Base-by-base conservation (phyloP, 2,888 invertebrate genomes). In the Phaedon cochleariae region DNA sequence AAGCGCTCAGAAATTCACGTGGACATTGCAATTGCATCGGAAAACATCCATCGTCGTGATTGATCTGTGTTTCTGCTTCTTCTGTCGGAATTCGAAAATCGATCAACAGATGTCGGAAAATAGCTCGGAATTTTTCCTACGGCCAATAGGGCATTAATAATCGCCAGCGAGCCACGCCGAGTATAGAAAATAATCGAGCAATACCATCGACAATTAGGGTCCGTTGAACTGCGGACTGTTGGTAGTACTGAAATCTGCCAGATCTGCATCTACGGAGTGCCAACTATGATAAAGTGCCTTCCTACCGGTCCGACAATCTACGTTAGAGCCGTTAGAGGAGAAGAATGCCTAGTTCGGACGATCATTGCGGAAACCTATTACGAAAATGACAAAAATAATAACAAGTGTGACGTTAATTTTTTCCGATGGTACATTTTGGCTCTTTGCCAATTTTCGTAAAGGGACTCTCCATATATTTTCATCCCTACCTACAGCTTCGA, bases 121-220 rank as follows among this genome's bases (percentile, higher is more conserved):
- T 72, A 69, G 68, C 74, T 65, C 20, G 58, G 67, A 52, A 75
- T 75, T 75, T 75, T 75, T 74, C 59, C 62, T 20, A 51, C 45
- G 49, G 66, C 31, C 64, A 31, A 66, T 62, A 65, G 68, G 72
- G 70, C 74, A 73, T 72, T 74, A 73, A 72, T 74, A 73, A 74
- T 73, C 67, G 4, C 29, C 5, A 7, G 7, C 4, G 29, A 29
- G 29, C n/a, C n/a, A n/a, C 26, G 66, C 59, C 62, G 64, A 67
- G 64, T 58, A 67, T 60, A 67, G 58, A 73, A 72, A 70, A 77
- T 77, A 77, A 77, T 77, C 77, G 75, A 73, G 69, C 70, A 73
- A 71, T 76, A 74, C 73, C 77, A 80, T 80, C 79, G 74, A 77
- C 79, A 78, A 79, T 79, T 80, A 79, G 75, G 72, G 79, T 77